Conservation (phyloP, 2,113 vertebrate species). For the Addax nasomaculatus region DNA sequence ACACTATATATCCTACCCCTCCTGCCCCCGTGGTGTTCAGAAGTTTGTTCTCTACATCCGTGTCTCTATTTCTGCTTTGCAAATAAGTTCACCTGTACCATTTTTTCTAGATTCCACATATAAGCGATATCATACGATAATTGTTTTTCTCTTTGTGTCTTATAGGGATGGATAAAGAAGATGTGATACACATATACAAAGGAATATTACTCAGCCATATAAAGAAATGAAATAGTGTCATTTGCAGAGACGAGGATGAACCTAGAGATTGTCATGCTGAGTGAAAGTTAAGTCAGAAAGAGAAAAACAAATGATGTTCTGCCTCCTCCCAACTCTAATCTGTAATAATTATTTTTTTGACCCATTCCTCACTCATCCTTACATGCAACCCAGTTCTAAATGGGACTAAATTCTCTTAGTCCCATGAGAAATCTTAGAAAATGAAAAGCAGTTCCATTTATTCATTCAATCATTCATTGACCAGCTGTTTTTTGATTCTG, state of each 20-base stretch:
- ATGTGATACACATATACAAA: not conserved
- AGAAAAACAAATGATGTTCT: not conserved
- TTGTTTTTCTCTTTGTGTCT: not conserved
- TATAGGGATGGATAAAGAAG: not conserved
- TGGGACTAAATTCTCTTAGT: not conserved
- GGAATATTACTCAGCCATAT: not conserved
- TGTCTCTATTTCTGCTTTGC: not conserved
- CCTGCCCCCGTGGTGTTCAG: not conserved
- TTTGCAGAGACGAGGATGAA: not conserved
- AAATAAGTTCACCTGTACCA: not conserved
- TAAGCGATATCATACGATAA: fast-evolving
- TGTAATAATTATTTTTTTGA: not conserved
- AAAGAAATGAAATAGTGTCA: not conserved
- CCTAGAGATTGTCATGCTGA: not conserved
- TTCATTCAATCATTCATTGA: not conserved
- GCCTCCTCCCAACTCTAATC: not conserved
- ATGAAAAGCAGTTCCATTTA: not conserved
- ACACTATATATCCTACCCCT: not conserved
- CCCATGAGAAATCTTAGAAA: not conserved
- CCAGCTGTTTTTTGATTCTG: not conserved
- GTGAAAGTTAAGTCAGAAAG: not conserved
- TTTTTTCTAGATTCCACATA: not conserved
- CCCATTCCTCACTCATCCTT: not conserved
- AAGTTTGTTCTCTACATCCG: not conserved
- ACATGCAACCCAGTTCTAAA: not conserved